phyloP scores from a whole-genome alignment of 2,888 invertebrate genomes.

The Antheraea assamensis region DNA sequence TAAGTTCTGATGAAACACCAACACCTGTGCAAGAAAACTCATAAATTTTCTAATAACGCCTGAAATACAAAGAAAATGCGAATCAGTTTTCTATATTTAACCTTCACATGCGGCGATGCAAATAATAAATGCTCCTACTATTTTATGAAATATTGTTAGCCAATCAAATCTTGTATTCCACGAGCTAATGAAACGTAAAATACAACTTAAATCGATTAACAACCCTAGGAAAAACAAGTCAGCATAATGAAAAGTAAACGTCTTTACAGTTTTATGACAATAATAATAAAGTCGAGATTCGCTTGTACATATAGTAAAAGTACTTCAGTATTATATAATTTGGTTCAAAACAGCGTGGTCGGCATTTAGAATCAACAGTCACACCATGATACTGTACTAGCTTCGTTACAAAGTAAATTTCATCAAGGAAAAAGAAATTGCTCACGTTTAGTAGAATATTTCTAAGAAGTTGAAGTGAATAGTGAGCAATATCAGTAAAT shows the following conservation, averaged over 20 bases:
- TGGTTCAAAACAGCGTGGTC: neutral
- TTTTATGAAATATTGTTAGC: too few species aligned
- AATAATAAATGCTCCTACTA: neutral
- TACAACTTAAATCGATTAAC: neutral
- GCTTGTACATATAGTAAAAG: neutral
- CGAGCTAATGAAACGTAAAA: neutral
- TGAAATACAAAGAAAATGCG: too few species aligned
- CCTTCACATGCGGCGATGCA: neutral
- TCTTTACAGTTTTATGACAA: neutral
- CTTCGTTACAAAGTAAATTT: neutral
- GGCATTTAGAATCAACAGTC: neutral
- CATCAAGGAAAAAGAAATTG: neutral
- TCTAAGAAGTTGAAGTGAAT: neutral
- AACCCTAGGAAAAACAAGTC: neutral
- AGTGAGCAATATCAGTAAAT: too few species aligned
- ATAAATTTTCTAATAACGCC: too few species aligned
- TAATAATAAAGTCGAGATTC: neutral
- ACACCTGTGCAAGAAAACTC: too few species aligned
- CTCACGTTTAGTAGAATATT: neutral
- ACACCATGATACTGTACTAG: neutral
- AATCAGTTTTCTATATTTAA: neutral
- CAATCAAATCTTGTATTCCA: neutral
- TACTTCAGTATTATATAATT: neutral
- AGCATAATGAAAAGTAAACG: neutral
- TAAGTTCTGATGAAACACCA: too few species aligned